Evolutionary conservation across 2,888 invertebrate species (phyloP).

Genomic region (Xylota segnis): DNA sequence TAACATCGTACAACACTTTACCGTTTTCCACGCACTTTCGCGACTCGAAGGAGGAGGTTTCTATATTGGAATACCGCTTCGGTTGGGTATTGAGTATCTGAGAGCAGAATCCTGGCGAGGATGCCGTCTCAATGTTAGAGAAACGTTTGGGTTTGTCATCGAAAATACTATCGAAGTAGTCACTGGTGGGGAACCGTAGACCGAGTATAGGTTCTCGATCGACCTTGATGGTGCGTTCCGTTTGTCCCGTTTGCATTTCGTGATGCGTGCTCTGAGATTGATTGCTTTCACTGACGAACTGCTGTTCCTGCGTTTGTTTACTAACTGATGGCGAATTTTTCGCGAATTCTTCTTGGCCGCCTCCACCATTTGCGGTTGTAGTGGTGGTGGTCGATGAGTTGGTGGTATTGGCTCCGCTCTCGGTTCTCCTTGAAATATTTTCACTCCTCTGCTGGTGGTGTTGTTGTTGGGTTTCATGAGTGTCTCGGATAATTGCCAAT

Average conservation of each 20-base stretch:
- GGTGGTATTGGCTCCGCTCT: slow-evolving; percentile 74
- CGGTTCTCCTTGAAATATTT: slow-evolving; percentile 82
- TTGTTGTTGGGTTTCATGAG: slow-evolving; percentile 75
- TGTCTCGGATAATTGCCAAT: slow-evolving; percentile 87
- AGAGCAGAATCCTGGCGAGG: slow-evolving; percentile 73
- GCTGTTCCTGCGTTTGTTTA: slow-evolving; percentile 70
- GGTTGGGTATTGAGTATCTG: slow-evolving; percentile 78
- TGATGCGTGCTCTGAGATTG: slow-evolving; percentile 41
- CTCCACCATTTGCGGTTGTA: slow-evolving; percentile 58
- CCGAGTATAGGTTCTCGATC: slow-evolving; percentile 57
- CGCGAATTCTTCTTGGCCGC: slow-evolving; percentile 57
- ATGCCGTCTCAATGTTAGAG: slow-evolving; percentile 81
- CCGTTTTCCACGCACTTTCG: slow-evolving; percentile 83
- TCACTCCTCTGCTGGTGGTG: slow-evolving; percentile 78
- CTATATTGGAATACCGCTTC: slow-evolving; percentile 83
- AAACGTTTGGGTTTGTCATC: slow-evolving; percentile 81
- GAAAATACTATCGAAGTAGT: slow-evolving; percentile 80
- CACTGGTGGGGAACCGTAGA: slow-evolving; percentile 79
- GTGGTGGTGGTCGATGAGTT: slow-evolving; percentile 50
- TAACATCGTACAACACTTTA: slow-evolving; percentile 81
- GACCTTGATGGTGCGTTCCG: slow-evolving; percentile 40
- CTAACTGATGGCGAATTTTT: slow-evolving; percentile 59
- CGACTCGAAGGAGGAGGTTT: slow-evolving; percentile 82
- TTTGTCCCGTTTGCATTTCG: slow-evolving; percentile 55
- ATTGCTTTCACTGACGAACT: slow-evolving; percentile 62